Base-by-base conservation (phyloP, 2,888 invertebrate genomes). In the Coremacera marginata region DNA sequence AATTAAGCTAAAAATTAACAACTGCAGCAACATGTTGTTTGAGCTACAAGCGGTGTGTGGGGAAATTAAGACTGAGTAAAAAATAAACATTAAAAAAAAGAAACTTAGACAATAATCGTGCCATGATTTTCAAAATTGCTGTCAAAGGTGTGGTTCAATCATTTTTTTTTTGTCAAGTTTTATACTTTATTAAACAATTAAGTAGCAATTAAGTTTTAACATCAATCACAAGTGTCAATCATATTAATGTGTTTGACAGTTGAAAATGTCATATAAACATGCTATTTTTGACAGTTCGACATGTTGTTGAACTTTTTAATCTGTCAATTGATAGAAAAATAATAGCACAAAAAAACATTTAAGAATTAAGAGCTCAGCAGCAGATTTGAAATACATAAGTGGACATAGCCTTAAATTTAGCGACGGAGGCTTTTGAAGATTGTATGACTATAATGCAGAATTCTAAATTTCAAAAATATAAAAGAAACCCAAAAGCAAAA, bases 151-250 rank as follows among this genome's bases (percentile, higher is more conserved):
- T 60, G 11, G 57, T 27, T 27, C 11, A 44, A 44, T 44, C 11
- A 44, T 44, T 11, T 44, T 44, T 44, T 44, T 14, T 44, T 14
- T 44, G 11, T 11, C 22, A 3, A 14, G 4, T 25, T 67, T 60
- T 3, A 37, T 19, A 11, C 19, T 19, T 7, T 44, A 67, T n/a
- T 34, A 16, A 67, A 44, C 9, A 44, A 68, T 57, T 57, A 31
- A 44, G 22, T 19, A 70, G 70, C 52, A 52, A 71, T 71, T 71
- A 71, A 37, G 31, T 37, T 60, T 37, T 22, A 57, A 25, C 22
- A 62, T 49, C 72, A 19, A 62, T 73, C 49, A 31, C 9, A 62
- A 49, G 16, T 44, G 62, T 49, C 67, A 22, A 16, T 27, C 44
- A 51, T 25, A 49, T 14, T 25, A 34, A 63, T 14, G 3, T 25